Conservation (phyloP, 2,888 invertebrate species). For the Eupithecia abbreviata region DNA sequence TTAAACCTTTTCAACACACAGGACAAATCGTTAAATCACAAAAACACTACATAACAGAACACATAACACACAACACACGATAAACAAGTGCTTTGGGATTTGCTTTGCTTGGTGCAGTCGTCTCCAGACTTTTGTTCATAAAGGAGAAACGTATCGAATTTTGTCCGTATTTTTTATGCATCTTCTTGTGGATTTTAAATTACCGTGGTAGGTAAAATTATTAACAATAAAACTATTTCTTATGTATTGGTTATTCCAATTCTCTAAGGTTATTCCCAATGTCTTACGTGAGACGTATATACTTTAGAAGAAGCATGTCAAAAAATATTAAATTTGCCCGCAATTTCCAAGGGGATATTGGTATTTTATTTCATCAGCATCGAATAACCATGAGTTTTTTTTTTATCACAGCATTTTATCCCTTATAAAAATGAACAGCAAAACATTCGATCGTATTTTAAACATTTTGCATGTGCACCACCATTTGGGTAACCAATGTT, state of each 20-base stretch:
- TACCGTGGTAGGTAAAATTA: background rate
- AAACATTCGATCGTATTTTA: background rate
- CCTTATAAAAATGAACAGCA: background rate
- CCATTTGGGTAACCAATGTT: background rate
- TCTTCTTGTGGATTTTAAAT: conserved; percentile 17
- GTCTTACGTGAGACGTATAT: too few species aligned
- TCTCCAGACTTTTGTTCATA: conserved; percentile 68
- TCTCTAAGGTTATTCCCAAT: too few species aligned
- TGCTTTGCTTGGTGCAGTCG: conserved; percentile 68
- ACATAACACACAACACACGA: conserved; percentile 42
- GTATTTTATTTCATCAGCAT: background rate
- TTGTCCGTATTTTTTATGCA: conserved; percentile 31
- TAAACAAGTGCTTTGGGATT: conserved; percentile 43
- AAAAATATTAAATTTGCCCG: background rate
- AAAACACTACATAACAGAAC: conserved; percentile 30
- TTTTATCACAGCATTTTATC: background rate
- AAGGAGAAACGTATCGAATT: conserved; percentile 49
- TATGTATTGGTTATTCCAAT: background rate
- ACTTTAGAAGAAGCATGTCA: too few species aligned
- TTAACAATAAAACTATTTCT: background rate
- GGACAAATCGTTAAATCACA: conserved; percentile 23
- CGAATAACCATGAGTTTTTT: background rate
- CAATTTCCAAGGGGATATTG: background rate
- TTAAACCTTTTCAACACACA: background rate
- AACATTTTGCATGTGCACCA: background rate